A percentile compares a stretch with the other conserved stretches of the same genome.
phyloP scores from a whole-genome alignment of 1,140 invertebrate species.

The Ceratosolen fusciceps region DNA sequence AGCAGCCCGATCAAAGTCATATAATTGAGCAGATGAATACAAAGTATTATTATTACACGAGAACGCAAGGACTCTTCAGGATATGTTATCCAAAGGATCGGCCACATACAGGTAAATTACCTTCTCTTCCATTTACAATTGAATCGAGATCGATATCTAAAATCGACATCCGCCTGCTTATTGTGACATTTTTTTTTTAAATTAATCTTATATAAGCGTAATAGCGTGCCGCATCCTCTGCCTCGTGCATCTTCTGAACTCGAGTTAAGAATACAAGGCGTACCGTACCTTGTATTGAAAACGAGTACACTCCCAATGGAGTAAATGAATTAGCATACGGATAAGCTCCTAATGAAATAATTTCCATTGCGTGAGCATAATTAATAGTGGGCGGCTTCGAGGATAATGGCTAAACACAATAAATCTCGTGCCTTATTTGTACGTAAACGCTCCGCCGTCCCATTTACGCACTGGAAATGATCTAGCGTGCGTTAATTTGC shows the following conservation, averaged over 20 bases:
- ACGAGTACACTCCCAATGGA: not conserved
- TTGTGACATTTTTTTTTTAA: not conserved
- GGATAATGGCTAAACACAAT: not conserved
- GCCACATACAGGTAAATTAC: constrained; percentile 82
- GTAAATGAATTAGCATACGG: not conserved
- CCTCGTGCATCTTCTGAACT: no score
- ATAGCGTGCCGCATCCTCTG: no score
- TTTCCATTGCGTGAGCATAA: not conserved
- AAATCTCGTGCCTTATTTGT: not conserved
- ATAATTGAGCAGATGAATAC: constrained; percentile 83
- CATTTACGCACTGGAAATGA: not conserved
- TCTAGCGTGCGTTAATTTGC: not conserved
- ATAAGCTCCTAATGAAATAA: not conserved
- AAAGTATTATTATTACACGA: constrained; percentile 88
- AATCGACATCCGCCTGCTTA: not conserved
- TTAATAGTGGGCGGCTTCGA: not conserved
- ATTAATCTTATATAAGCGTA: not conserved
- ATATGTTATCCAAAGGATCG: constrained; percentile 92
- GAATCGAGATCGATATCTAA: not conserved
- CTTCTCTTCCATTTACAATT: not conserved
- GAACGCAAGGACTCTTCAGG: constrained; percentile 90
- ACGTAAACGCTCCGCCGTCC: not conserved
- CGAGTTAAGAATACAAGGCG: not conserved
- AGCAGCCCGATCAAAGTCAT: constrained; percentile 79
- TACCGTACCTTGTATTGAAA: not conserved